These are phyloP conservation scores for Pelosia muscerda DNA, from an alignment of 2,888 invertebrate species.

Conservation along the genomic window DNA sequence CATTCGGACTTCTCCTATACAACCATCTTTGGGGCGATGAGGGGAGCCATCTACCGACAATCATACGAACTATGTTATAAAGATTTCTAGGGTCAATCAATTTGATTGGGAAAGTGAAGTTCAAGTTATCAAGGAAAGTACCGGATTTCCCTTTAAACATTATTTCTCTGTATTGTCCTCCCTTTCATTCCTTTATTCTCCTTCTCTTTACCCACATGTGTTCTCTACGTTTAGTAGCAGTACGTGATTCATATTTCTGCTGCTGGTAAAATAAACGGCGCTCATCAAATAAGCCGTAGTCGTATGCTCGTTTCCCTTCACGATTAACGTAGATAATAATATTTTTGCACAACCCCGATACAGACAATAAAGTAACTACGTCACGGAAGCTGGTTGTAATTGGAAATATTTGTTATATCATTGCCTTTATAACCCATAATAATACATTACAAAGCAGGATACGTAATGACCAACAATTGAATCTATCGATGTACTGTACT, in stretches of 20 bases:
- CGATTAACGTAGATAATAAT: background rate
- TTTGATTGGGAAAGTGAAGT: too few relatives aligned
- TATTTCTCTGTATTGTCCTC: too few relatives aligned
- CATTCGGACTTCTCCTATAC: too few relatives aligned
- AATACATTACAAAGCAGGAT: conserved; percentile 67
- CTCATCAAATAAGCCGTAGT: background rate
- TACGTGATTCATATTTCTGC: background rate
- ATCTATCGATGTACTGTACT: conserved; percentile 61
- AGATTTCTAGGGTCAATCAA: too few relatives aligned
- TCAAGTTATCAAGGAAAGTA: too few relatives aligned
- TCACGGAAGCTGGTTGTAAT: conserved; percentile 55
- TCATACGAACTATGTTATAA: too few relatives aligned
- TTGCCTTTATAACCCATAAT: conserved; percentile 58
- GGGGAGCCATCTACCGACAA: too few relatives aligned
- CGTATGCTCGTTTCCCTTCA: background rate
- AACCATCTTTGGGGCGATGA: too few relatives aligned
- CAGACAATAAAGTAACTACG: conserved; percentile 45
- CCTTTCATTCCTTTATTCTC: background rate
- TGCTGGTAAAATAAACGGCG: background rate
- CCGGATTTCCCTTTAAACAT: too few relatives aligned
- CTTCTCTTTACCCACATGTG: background rate
- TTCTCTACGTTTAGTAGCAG: background rate
- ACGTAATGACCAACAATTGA: conserved; percentile 74
- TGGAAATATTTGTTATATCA: conserved; percentile 59
- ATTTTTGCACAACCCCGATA: conserved; percentile 18